A percentile compares a stretch with the other conserved stretches of the same genome.
Evolutionary conservation across 2,888 invertebrate genomes (phyloP).

Genomic region (Phyllotreta striolata): DNA sequence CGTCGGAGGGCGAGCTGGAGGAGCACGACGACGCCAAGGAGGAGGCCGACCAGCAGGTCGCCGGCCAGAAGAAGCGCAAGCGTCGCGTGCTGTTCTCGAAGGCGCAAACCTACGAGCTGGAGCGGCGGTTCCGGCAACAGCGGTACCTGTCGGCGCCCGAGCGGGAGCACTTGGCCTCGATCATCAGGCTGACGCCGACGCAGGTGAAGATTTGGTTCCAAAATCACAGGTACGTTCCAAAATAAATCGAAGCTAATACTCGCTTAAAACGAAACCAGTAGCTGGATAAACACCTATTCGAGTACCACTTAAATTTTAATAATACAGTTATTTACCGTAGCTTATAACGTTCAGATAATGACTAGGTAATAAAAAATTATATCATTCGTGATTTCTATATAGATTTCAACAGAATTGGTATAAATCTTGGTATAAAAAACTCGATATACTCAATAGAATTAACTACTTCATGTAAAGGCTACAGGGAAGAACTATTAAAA

Average conservation of each 20-base stretch:
- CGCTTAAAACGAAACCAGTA: background rate
- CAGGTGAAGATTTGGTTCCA: conserved; percentile 99
- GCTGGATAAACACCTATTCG: background rate
- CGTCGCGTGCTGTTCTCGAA: conserved; percentile 96
- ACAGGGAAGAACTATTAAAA: no score
- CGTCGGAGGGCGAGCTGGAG: conserved; percentile 53
- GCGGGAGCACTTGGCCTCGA: conserved; percentile 92
- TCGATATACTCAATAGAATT: no score
- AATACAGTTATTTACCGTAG: conserved; percentile 24
- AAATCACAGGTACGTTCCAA: conserved; percentile 77
- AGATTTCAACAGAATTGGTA: no score
- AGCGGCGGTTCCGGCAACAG: conserved; percentile 94
- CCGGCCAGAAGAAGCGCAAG: conserved; percentile 85
- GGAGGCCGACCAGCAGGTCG: conserved; percentile 59
- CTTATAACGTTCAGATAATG: conserved; percentile 21
- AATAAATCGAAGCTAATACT: background rate
- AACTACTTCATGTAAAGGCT: no score
- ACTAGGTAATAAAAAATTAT: conserved; percentile 22
- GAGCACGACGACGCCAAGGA: conserved; percentile 67
- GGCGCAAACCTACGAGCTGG: conserved; percentile 95
- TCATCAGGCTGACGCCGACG: conserved; percentile 95
- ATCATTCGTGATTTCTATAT: no score
- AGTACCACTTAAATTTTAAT: conserved; percentile 24
- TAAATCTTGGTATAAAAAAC: no score
- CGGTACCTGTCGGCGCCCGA: conserved; percentile 97